Evolutionary conservation across 2,888 invertebrate genomes (phyloP), one percentile per base, ranked within the genome.

Genomic region (Ptilodon capucinus): DNA sequence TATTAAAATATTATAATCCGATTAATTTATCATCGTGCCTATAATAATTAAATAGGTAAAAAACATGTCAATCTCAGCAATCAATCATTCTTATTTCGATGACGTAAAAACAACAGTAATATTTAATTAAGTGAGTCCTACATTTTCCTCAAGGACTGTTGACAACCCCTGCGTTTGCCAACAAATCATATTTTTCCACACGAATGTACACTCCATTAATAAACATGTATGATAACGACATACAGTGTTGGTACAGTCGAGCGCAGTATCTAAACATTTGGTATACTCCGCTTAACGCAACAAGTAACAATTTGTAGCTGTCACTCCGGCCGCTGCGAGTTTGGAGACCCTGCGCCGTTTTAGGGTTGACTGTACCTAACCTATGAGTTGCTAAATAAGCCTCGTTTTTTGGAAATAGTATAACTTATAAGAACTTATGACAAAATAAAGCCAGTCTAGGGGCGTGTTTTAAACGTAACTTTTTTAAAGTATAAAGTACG

Each of bases 251-350:
- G 25, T 25, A 16, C 14, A 23, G 5, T 8, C 4, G 40, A 25
- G 38, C 23, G 48, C 42, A 49, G 53, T 57, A 54, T 58, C 55
- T 63, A 65, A 62, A 57, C 60, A 60, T 47, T 48, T 59, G 55
- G 54, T 51, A 60, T 53, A 60, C 60, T 64, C 59, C 51, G 55
- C 51, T 45, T 44, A 7, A 48, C 57, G 80, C 82, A 83, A 83
- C 83, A 83, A 82, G 83, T 84, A 68, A 65, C 76, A 68, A 81
- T 84, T 81, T 81, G 83, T 81, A 76, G 70, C 71, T 77, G 83
- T 81, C 81, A 79, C 65, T 64, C 63, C 36, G 47, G 48, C 52
- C 65, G 58, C 54, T 57, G 46, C 58, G 55, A 59, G 51, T 35
- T 42, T 39, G 52, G 23, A 36, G 19, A 25, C 40, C 34, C 34